Conservation (phyloP, 2,113 vertebrate species). For the Clarias gariepinus region DNA sequence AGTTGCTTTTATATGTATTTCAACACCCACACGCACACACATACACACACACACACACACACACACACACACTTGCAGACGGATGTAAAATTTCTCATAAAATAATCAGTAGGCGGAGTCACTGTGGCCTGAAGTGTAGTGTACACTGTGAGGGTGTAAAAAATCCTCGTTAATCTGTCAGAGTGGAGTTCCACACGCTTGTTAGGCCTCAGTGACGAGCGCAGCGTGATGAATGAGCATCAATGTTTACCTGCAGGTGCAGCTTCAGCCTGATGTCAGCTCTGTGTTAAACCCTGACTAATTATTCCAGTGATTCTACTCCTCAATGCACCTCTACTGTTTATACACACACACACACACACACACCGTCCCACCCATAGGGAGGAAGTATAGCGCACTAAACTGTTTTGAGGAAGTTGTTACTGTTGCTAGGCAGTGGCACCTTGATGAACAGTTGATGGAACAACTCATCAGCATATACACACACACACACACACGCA, state of each 20-base stretch:
- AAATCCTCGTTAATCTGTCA: constrained; percentile 55
- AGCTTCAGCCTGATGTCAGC: background rate
- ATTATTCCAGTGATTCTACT: background rate
- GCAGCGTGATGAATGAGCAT: constrained; percentile 12
- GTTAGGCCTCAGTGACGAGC: background rate
- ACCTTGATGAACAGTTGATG: background rate
- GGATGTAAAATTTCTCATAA: background rate
- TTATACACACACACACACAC: background rate
- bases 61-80: background rate
- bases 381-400: background rate
- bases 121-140: background rate
- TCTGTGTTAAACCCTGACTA: constrained; percentile 1
- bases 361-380: background rate
- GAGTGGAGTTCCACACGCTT: constrained; percentile 22
- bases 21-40: background rate
- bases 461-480: background rate
- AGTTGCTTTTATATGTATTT: background rate
- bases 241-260: constrained; percentile 4
- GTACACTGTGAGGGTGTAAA: constrained; percentile 51
- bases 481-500: constrained; percentile 23
- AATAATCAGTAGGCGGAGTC: background rate
- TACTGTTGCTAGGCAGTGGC: constrained; percentile 4
- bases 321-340: background rate
- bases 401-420: constrained; percentile 23
- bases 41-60: background rate